Evolutionary conservation across 2,797 vertebrate species (phyloP).

Genomic region (Propithecus perrieri): DNA sequence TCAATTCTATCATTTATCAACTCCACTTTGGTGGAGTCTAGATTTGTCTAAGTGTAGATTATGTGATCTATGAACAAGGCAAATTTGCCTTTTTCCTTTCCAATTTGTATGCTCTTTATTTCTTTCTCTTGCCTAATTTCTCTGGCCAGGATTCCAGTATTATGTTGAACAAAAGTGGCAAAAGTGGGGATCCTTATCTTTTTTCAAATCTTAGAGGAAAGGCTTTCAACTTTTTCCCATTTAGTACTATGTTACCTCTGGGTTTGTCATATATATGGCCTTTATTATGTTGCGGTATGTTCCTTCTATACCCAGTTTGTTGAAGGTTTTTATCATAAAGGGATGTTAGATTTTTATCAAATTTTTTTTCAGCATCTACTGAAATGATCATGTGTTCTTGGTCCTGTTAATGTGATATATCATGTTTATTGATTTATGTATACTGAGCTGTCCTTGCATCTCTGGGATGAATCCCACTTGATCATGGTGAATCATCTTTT

Average conservation of each 20-base stretch:
- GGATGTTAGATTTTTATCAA: not conserved
- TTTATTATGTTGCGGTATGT: not conserved
- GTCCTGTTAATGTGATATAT: not conserved
- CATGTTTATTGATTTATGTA: not conserved
- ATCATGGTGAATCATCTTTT: no score
- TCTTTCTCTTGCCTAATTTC: no score
- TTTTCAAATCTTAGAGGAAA: not conserved
- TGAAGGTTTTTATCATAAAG: not conserved
- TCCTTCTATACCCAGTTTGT: not conserved
- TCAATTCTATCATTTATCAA: no score
- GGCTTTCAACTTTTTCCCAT: not conserved
- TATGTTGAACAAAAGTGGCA: no score
- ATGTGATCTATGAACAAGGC: no score
- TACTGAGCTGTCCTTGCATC: not conserved
- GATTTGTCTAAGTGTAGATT: no score
- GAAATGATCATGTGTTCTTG: not conserved
- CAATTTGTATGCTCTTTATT: no score
- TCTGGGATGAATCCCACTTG: not conserved
- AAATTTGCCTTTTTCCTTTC: no score
- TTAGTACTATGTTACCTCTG: not conserved
- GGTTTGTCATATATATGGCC: not conserved
- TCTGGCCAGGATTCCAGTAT: no score
- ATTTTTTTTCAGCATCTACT: not conserved
- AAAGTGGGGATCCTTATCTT: not conserved
- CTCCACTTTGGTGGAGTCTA: no score